phyloP scores from a whole-genome alignment of 2,797 vertebrate species.

The Valencia hispanica region DNA sequence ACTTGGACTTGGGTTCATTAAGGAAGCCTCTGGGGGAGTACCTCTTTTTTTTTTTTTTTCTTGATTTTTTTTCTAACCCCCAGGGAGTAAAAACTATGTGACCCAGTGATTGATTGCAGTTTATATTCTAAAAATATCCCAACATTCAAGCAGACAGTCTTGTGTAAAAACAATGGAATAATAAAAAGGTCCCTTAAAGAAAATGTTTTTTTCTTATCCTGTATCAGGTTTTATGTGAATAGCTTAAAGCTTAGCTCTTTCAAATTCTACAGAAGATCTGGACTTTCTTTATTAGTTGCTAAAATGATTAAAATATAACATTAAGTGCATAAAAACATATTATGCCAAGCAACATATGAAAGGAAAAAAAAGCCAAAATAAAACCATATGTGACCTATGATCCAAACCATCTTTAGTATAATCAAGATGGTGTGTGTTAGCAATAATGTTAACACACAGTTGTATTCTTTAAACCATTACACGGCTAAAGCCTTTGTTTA shows the following conservation, averaged over 20 bases:
- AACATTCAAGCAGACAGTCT: neutral
- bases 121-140: neutral
- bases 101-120: slow-evolving; percentile 15
- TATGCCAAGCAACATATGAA: neutral
- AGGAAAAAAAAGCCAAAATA: neutral
- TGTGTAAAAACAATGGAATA: neutral
- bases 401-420: too few species aligned
- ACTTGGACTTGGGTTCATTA: slow-evolving; percentile 71
- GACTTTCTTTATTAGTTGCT: neutral
- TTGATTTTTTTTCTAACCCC: neutral
- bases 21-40: slow-evolving; percentile 41
- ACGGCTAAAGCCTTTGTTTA: too few species aligned
- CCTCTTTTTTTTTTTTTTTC: slow-evolving; percentile 29
- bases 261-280: neutral
- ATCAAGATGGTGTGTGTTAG: too few species aligned
- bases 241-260: neutral
- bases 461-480: too few species aligned
- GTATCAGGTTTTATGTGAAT: neutral
- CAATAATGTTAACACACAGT: too few species aligned
- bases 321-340: too few species aligned
- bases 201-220: neutral
- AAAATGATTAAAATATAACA: neutral
- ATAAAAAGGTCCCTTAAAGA: neutral
- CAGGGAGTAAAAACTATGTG: slow-evolving; percentile 20
- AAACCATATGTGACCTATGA: neutral